A percentile compares a stretch with the other conserved stretches of the same genome.
Conservation (phyloP, 2,888 invertebrate genomes). For the Vesta saturnalis region DNA sequence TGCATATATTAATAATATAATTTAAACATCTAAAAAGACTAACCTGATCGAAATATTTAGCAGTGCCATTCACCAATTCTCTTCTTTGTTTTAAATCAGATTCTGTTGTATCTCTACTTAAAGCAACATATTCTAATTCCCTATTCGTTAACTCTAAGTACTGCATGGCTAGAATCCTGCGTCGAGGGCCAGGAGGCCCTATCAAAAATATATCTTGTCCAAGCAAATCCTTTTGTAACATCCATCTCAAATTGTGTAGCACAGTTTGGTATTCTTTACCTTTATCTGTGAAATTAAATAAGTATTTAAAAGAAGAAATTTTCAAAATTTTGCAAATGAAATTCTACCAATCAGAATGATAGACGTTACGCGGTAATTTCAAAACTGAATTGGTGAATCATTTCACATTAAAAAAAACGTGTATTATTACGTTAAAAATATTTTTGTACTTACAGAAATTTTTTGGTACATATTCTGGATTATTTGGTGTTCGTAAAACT, state of each 20-base stretch:
- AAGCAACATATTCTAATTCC: conserved; percentile 92
- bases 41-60: conserved; percentile 93
- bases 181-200: conserved; percentile 87
- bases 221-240: conserved; percentile 93
- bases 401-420: neutral
- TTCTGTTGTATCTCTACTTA: conserved; percentile 96
- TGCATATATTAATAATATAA: conserved; percentile 4
- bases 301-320: too few species aligned
- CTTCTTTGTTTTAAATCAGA: conserved; percentile 95
- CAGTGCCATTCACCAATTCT: conserved; percentile 88
- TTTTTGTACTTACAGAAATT: conserved; percentile 75
- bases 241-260: conserved; percentile 89
- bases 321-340: too few species aligned
- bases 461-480: conserved; percentile 85
- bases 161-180: conserved; percentile 86
- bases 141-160: conserved; percentile 88
- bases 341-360: too few species aligned
- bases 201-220: conserved; percentile 96
- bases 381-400: too few species aligned
- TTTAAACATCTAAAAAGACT: conserved; percentile 11
- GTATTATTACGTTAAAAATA: too few species aligned
- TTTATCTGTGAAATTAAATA: conserved; percentile 62
- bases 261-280: conserved; percentile 75
- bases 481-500: conserved; percentile 69
- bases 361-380: too few species aligned